These are phyloP conservation scores for Carollia perspicillata DNA, from an alignment of 2,113 vertebrate species.

Conservation along the genomic window DNA sequence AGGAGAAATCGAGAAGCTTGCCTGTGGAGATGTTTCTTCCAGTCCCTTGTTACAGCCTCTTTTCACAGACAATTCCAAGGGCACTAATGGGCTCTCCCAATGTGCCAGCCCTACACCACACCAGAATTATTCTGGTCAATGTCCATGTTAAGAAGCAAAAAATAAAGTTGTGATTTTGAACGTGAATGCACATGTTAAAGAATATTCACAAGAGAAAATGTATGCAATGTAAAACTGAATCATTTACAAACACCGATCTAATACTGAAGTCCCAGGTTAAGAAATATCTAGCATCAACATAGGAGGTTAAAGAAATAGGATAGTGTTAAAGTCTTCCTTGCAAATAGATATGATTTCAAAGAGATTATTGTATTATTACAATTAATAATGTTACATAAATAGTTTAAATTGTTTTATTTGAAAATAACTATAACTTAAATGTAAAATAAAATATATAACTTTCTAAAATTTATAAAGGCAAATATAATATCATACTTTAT, in stretches of 20 bases:
- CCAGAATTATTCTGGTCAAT: not conserved
- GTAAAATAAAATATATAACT: not conserved
- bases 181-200: not conserved
- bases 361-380: not conserved
- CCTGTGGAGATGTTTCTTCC: not conserved
- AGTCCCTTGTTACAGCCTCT: not conserved
- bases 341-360: not conserved
- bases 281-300: not conserved
- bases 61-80: not conserved
- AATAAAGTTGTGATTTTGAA: not conserved
- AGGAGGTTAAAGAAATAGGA: not conserved
- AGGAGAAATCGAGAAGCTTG: not conserved
- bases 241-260: not conserved
- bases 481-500: not conserved
- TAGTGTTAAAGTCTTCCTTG: not conserved
- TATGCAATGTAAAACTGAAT: not conserved
- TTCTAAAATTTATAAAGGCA: not conserved
- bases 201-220: not conserved
- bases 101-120: not conserved
- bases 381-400: not conserved
- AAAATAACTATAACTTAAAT: not conserved
- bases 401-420: not conserved
- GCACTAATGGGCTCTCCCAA: constrained; percentile 25
- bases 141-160: not conserved
- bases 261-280: not conserved